Evolutionary conservation across 2,797 vertebrate genomes (phyloP).

Genomic region (Psittacula echo): DNA sequence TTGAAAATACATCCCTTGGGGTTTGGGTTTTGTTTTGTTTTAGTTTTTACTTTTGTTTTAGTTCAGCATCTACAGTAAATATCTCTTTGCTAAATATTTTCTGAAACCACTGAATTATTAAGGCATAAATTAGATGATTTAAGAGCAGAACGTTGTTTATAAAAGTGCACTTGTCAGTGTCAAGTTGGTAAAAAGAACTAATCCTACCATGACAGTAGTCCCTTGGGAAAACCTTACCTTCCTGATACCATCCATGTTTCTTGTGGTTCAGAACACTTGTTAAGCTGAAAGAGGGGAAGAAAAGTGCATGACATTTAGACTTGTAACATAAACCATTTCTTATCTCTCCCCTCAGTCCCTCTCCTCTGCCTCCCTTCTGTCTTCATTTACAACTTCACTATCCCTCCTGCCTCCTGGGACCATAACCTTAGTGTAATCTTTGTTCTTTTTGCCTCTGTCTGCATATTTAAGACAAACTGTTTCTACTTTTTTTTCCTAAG

Average conservation of each 20-base stretch:
- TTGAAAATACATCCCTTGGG: neutral
- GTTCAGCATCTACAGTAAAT: neutral
- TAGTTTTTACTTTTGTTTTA: neutral
- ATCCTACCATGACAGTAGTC: neutral
- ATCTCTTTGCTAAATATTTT: neutral
- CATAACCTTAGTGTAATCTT: slow-evolving; percentile 40
- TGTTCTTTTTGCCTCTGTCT: slow-evolving; percentile 19
- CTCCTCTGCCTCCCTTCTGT: slow-evolving; percentile 26
- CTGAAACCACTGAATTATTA: slow-evolving; percentile 20
- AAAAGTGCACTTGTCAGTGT: neutral
- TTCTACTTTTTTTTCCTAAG: neutral
- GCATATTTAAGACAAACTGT: slow-evolving; percentile 10
- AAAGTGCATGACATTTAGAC: slow-evolving; percentile 57
- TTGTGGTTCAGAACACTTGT: slow-evolving; percentile 55
- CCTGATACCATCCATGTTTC: slow-evolving; percentile 43
- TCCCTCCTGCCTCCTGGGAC: slow-evolving; percentile 42
- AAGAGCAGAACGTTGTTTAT: neutral
- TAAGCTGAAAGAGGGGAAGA: slow-evolving; percentile 33
- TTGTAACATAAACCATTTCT: slow-evolving; percentile 63
- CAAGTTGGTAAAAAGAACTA: slow-evolving; percentile 7
- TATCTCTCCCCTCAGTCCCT: slow-evolving; percentile 53
- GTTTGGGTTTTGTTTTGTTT: neutral
- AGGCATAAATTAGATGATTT: neutral
- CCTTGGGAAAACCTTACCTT: slow-evolving; percentile 6
- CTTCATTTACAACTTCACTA: slow-evolving; percentile 60